Conservation (phyloP, 53 echinoderm and acorn worm genomes). For the Actinopyga echinites region DNA sequence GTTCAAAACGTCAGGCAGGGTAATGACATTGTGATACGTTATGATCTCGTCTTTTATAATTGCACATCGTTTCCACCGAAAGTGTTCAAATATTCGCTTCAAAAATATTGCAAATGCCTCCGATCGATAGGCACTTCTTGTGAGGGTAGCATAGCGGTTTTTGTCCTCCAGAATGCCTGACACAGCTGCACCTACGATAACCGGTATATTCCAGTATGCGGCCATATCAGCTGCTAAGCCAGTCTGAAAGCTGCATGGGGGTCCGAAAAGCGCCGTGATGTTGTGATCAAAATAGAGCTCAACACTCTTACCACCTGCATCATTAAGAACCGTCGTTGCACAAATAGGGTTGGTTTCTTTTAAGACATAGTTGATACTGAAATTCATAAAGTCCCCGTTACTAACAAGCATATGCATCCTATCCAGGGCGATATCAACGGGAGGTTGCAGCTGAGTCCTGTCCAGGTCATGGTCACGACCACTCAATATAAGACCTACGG, state of each 20-base stretch:
- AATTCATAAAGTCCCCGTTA: neutral
- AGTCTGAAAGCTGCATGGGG: slow-evolving; percentile 45
- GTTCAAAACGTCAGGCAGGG: neutral
- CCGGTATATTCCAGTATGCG: slow-evolving; percentile 64
- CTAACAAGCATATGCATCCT: neutral
- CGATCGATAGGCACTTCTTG: slow-evolving; percentile 43
- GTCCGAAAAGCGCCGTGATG: slow-evolving; percentile 52
- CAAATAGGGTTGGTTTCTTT: neutral
- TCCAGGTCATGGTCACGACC: neutral
- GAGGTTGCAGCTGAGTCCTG: neutral
- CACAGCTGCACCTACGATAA: slow-evolving; percentile 49
- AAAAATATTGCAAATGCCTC: slow-evolving; percentile 9
- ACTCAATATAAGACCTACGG: neutral
- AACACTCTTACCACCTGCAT: slow-evolving; percentile 19
- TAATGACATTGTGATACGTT: neutral
- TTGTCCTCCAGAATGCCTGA: slow-evolving; percentile 43
- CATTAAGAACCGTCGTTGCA: slow-evolving; percentile 4
- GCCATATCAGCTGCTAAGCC: slow-evolving; percentile 54
- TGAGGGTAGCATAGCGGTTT: slow-evolving; percentile 42
- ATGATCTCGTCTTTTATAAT: neutral
- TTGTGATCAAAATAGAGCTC: neutral
- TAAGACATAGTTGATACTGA: neutral
- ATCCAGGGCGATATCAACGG: neutral
- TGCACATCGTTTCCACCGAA: slow-evolving; percentile 26
- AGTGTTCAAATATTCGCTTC: neutral